phyloP scores from a whole-genome alignment of 2,888 invertebrate species.

The Ceramica pisi region DNA sequence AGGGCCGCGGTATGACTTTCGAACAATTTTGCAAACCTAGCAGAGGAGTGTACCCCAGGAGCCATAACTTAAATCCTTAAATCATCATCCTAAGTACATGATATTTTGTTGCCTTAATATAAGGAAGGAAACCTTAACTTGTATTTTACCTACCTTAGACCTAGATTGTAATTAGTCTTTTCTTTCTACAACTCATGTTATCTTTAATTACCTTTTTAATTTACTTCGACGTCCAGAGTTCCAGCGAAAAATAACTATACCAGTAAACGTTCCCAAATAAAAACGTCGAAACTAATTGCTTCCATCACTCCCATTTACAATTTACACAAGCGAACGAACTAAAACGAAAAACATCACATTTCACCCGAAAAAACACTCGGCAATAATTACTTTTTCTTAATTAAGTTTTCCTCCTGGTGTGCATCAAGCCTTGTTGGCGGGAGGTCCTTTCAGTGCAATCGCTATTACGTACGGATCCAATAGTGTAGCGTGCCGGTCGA shows the following conservation, averaged over 20 bases:
- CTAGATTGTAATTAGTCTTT: background rate
- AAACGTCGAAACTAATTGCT: constrained; percentile 39
- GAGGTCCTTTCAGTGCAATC: constrained; percentile 42
- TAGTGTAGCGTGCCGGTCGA: constrained; percentile 35
- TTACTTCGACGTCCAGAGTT: background rate
- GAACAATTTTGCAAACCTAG: too few relatives aligned
- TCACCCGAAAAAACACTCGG: constrained; percentile 40
- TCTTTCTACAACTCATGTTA: background rate
- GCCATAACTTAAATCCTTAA: background rate
- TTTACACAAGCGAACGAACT: constrained; percentile 22
- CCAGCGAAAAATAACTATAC: background rate
- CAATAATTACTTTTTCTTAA: constrained; percentile 49
- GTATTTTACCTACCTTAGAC: too few relatives aligned
- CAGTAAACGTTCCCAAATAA: constrained; percentile 21
- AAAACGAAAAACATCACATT: constrained; percentile 37
- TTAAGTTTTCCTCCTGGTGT: constrained; percentile 42
- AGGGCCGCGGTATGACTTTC: too few relatives aligned
- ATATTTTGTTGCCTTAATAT: background rate
- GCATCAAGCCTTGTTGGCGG: constrained; percentile 27
- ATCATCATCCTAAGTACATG: background rate
- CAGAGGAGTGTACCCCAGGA: background rate
- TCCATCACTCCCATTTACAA: constrained; percentile 38
- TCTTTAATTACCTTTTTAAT: background rate
- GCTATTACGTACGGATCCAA: constrained; percentile 43
- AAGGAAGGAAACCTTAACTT: background rate